Conservation (phyloP, 37 sponge, comb jelly and placozoan species). For the Geodia barretti region DNA sequence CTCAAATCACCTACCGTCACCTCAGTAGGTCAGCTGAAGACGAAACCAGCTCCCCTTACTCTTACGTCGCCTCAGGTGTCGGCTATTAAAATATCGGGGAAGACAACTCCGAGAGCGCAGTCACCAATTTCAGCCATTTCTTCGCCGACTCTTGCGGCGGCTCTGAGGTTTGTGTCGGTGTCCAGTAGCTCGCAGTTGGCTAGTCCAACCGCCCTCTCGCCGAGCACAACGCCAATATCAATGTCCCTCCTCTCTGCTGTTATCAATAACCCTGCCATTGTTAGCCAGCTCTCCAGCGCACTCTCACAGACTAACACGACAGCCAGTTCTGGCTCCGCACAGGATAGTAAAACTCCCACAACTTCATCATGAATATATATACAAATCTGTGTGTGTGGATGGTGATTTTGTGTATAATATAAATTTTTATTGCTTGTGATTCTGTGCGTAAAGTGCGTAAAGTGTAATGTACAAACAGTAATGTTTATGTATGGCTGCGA, state of each 20-base stretch:
- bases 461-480: too few species aligned
- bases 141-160: constrained; percentile 56
- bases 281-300: neutral
- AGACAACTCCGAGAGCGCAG: neutral
- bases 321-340: neutral
- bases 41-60: constrained; percentile 31
- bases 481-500: too few species aligned
- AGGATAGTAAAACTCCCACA: neutral
- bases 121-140: constrained; percentile 17
- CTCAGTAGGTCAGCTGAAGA: neutral
- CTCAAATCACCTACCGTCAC: constrained; percentile 34
- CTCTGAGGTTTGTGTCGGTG: constrained; percentile 26
- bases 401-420: too few species aligned
- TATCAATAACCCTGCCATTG: constrained; percentile 28
- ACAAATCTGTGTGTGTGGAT: too few species aligned
- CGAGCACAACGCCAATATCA: constrained; percentile 15
- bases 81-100: constrained; percentile 10
- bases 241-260: constrained; percentile 46
- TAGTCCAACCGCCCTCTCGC: neutral
- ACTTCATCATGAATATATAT: neutral
- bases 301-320: neutral
- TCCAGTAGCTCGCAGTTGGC: constrained; percentile 2
- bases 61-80: constrained; percentile 37
- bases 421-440: too few species aligned
- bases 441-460: too few species aligned